Conservation (phyloP, 2,888 invertebrate species). For the Epirrhoe tristata region DNA sequence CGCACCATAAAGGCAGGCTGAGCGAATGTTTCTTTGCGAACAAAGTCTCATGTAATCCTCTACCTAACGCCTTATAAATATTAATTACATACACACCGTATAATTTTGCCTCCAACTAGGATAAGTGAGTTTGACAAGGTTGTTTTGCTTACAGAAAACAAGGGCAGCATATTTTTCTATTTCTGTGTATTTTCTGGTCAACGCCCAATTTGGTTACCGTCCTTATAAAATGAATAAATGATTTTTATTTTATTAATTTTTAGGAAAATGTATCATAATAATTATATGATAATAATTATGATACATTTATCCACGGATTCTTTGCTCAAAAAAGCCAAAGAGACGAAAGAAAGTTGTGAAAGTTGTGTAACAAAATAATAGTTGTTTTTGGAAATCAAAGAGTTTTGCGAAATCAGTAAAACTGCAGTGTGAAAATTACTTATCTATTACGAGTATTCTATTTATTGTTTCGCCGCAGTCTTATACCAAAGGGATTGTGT, state of each 20-base stretch:
- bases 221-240: too few species aligned
- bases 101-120: conserved; percentile 3
- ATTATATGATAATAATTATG: too few species aligned
- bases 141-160: conserved; percentile 2
- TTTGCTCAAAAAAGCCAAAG: neutral
- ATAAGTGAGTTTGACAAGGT: conserved; percentile 12
- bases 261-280: too few species aligned
- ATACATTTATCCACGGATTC: neutral
- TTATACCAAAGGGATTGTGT: neutral
- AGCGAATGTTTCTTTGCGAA: neutral
- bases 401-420: too few species aligned
- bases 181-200: neutral
- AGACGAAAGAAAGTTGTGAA: too few species aligned
- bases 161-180: neutral
- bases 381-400: too few species aligned
- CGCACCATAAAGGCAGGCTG: too few species aligned
- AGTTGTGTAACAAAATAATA: too few species aligned
- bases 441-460: conserved; percentile 1
- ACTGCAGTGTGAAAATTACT: neutral
- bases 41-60: neutral
- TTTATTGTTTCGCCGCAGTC: neutral
- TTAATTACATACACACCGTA: conserved; percentile 11
- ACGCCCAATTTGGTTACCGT: neutral
- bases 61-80: conserved; percentile 6
- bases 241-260: too few species aligned